phyloP scores from a whole-genome alignment of 2,113 vertebrate genomes.

The Ceratotherium simum region DNA sequence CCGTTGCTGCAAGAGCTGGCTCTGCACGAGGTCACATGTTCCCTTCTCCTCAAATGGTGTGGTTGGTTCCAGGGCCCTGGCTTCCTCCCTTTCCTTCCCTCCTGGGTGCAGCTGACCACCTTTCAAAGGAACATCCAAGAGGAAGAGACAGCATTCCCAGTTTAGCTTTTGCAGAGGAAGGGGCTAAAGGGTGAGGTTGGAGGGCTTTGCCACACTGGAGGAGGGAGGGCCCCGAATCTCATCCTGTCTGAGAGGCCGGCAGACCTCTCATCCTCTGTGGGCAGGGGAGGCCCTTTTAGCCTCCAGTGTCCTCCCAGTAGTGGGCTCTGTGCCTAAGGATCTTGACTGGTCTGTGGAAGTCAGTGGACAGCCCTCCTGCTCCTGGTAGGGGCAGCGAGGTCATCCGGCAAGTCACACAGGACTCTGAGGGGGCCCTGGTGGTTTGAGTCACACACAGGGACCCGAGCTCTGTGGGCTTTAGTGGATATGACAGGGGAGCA shows the following conservation, averaged over 20 bases:
- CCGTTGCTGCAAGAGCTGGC: fast-evolving
- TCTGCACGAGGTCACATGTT: fast-evolving
- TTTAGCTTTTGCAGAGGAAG: neutral
- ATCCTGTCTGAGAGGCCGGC: neutral
- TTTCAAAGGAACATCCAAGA: neutral
- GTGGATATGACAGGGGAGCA: neutral
- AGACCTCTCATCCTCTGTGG: no score
- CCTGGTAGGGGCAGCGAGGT: neutral
- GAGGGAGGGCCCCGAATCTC: neutral
- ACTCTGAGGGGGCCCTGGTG: neutral
- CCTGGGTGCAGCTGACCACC: fast-evolving
- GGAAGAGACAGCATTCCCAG: neutral
- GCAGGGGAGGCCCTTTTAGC: no score
- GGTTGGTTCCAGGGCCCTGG: neutral
- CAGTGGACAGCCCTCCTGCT: neutral
- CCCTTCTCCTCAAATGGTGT: neutral
- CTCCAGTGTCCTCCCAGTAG: neutral
- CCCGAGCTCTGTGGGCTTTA: neutral
- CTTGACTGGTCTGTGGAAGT: neutral
- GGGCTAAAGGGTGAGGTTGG: no score
- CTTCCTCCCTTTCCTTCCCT: neutral
- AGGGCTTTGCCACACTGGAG: neutral
- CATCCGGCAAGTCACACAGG: neutral
- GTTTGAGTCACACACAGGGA: neutral
- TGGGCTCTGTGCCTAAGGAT: no score